Evolutionary conservation across 2,888 invertebrate species (phyloP), one percentile per base, ranked within the genome.

Genomic region (Aspidapion aeneum): DNA sequence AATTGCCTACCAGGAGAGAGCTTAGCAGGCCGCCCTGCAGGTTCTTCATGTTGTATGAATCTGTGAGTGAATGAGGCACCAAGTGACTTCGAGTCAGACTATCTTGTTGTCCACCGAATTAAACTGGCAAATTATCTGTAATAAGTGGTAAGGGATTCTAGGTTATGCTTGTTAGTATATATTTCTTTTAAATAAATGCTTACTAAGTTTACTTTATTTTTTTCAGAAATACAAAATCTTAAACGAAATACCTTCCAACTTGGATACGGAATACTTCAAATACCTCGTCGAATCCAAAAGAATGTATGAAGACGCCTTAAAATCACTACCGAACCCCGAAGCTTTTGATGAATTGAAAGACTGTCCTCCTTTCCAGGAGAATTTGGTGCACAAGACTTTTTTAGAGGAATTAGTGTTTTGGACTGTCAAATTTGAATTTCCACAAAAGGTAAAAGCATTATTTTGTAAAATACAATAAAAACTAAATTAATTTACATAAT

Each of bases 381-480:
- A 88, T 22, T 82, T 96, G 50, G 86, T 88, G 35, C 95, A 96
- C 80, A 87, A 86, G 71, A 94, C 93, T 0, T 87, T 96, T 68
- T 83, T 96, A 18, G 97, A 98, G 79, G 98, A 98, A 82, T 86
- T 98, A 70, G 93, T 98, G 71, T 98, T 98, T 83, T 98, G 98
- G 98, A 96, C 95, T 19, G 95, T 98, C 66, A 94, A 94, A 78
- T 96, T 93, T 80, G 96, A 98, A 80, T 98, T 98, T 82, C 98
- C 98, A 0, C 96, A 98, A 82, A 96, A 95, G 77, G 70, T 68
- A 59, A 21, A n/a, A n/a, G n/a, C n/a, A 18, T 12, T n/a, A n/a
- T n/a, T n/a, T n/a, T n/a, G 16, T 16, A 49, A 49, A 49, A 49
- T 12, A 12, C 12, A 12, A 49, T 12, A 12, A 16, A 49, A 49